Base-by-base conservation (phyloP, 2,113 vertebrate genomes). In the Hypomesus transpacificus region DNA sequence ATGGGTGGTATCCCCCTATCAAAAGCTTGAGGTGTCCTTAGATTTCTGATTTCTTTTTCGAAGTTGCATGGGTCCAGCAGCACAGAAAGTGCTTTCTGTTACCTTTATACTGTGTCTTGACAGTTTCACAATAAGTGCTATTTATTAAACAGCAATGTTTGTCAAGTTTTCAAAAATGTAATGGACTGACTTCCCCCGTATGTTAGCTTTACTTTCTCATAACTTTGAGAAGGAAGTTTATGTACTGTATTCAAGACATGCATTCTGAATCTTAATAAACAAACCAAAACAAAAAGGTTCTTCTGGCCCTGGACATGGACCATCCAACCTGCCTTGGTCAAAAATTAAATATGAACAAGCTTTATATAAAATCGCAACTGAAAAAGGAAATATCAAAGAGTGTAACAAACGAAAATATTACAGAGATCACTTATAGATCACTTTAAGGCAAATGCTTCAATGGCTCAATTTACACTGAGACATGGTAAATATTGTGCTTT, bases 41-140 rank as follows among this genome's bases (percentile, higher is more conserved):
- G 8, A 21, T 9, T 50, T 60, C 66, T 18, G 34, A 20, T 52
- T 50, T 54, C 4, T 65, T 66, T 62, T 20, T 70, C 31, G 59
- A 22, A 63, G 59, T 24, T 65, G 59, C 20, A 56, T 63, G 24
- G 22, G 3, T 63, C 18, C 22, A 66, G 62, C 21, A 74, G 39
- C 59, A 26, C 14, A 51, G 21, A 51, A 76, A 75, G 71, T 73
- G 74, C 75, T 77, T 70, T 70, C 24, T 56, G 46, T 78, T 76
- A 70, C 16, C 77, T 78, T 82, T 87, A 79, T 79, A 86, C 83
- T 84, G 82, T 60, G 58, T 72, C 61, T 71, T 51, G 70, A 84
- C 78, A 87, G 86, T 84, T 63, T 71, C n/a, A 53, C 62, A 80
- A n/a, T 84, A 88, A 91, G 89, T 90, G 88, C 89, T 76, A 6